Conservation (phyloP, 2,888 invertebrate species). For the Amblyteles armatorius region DNA sequence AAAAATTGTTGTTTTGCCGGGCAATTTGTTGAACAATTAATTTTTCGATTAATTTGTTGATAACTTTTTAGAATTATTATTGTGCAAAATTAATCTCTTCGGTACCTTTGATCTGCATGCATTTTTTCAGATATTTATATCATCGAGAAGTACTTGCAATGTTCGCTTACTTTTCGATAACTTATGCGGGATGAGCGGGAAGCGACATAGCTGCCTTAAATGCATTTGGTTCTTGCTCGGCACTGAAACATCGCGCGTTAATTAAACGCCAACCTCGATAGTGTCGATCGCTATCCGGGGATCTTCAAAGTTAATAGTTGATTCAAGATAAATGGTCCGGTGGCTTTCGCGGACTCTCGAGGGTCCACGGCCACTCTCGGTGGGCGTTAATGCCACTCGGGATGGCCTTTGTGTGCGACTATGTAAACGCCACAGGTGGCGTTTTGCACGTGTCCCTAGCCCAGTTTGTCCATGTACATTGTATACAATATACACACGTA, state of each 20-base stretch:
- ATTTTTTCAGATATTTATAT: too few relatives aligned
- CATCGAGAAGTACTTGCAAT: too few relatives aligned
- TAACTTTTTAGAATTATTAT: too few relatives aligned
- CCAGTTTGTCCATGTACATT: conserved; percentile 18
- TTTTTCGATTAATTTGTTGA: too few relatives aligned
- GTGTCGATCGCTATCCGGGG: conserved; percentile 5
- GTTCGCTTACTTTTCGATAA: too few relatives aligned
- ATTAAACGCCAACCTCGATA: not conserved
- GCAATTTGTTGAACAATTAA: too few relatives aligned
- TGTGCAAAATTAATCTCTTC: too few relatives aligned
- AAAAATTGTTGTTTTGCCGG: too few relatives aligned
- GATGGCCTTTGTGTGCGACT: conserved; percentile 60
- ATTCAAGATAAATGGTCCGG: conserved; percentile 56
- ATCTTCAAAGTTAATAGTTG: conserved; percentile 30
- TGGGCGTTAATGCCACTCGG: conserved; percentile 62
- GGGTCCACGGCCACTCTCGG: conserved; percentile 46
- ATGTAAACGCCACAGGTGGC: conserved; percentile 76
- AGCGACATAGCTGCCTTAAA: too few relatives aligned
- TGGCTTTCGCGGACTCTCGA: conserved; percentile 47
- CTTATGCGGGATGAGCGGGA: too few relatives aligned
- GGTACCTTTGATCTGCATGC: too few relatives aligned
- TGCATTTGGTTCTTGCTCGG: not conserved
- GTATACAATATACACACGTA: not conserved
- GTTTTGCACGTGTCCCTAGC: conserved; percentile 66
- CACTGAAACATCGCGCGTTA: not conserved